Evolutionary conservation across 2,888 invertebrate genomes (phyloP), one percentile per base, ranked within the genome.

Genomic region (Gandaritis pyraliata): DNA sequence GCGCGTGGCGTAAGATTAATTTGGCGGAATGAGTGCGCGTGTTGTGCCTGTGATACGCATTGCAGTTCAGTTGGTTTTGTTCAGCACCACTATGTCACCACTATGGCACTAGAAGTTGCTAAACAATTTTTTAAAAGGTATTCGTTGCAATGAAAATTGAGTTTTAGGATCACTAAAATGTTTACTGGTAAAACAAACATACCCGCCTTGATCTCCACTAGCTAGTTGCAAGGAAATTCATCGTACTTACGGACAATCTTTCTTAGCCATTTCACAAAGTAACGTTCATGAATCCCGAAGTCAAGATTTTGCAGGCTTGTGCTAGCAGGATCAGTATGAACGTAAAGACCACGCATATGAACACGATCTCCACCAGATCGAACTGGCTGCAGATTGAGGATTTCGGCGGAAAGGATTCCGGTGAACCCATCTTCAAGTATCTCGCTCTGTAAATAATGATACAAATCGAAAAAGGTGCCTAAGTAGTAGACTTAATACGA

Each of bases 291-390:
- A 81, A 82, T 0, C 80, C 79, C 5, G 76, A 68, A 1, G 72
- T 57, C 2, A 83, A 58, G 33, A 86, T 81, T 16, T 78, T 77
- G 61, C 81, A 80, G 11, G 81, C 78, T 58, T 87, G 85, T 0
- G 82, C 75, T 58, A 86, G 41, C 29, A 86, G 66, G 16, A 87
- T 84, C 8, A 87, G 70, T 0, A 87, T 48, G 30, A 87, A 81
- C 0, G 85, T 86, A 66, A 87, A 87, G 1, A 77, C 78, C 3
- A 87, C 76, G 66, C 85, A 83, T n/a, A 86, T 69, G 50, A 82
- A 81, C 6, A 87, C 83, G 2, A 86, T 81, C 58, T 87, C 82
- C 3, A 81, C 69, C n/a, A 87, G 66, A 47, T 87, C 83, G 52
- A 87, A 84, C 2, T 72, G 46, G 16, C 49, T 67, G 64, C 78